phyloP scores from a whole-genome alignment of 2,797 vertebrate species.

The Poecilia picta region DNA sequence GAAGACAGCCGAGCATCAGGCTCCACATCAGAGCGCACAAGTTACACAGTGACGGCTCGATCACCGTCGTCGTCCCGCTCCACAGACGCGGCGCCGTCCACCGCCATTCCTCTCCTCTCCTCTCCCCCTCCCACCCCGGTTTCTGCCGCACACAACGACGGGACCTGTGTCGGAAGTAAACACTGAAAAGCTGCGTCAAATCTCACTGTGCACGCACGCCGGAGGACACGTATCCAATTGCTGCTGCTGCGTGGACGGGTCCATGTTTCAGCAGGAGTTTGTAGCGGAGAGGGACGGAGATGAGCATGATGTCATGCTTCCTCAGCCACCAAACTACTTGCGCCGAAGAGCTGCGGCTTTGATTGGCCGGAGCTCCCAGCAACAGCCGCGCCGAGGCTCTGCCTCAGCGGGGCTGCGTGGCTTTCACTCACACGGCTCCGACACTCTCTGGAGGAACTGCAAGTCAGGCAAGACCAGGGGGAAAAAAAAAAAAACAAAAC shows the following conservation, averaged over 20 bases:
- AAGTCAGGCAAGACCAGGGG: background rate
- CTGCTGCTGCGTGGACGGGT: conserved; percentile 13
- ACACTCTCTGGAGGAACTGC: background rate
- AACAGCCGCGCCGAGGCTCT: conserved; percentile 71
- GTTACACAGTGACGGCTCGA: conserved; percentile 57
- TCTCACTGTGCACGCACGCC: conserved; percentile 31
- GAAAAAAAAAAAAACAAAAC: too few relatives aligned
- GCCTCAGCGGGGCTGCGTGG: conserved; percentile 14
- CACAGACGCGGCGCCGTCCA: conserved; percentile 59
- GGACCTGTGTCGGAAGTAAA: conserved; percentile 14
- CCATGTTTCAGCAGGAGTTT: conserved; percentile 48
- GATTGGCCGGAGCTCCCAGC: conserved; percentile 83
- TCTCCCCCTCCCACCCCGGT: background rate
- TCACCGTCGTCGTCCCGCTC: conserved; percentile 70
- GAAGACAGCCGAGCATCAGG: conserved; percentile 45
- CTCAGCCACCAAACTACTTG: conserved; percentile 63
- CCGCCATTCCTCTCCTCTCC: conserved; percentile 70
- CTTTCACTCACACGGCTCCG: background rate
- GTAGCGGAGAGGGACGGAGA: conserved; percentile 39
- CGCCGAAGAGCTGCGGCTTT: conserved; percentile 50
- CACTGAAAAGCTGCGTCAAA: conserved; percentile 17
- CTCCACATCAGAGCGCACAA: conserved; percentile 33
- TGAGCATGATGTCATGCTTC: conserved; percentile 77
- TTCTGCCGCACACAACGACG: conserved; percentile 46
- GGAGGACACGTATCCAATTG: background rate